Conservation (phyloP, 2,113 vertebrate genomes). For the Oreotrochilus melanogaster region DNA sequence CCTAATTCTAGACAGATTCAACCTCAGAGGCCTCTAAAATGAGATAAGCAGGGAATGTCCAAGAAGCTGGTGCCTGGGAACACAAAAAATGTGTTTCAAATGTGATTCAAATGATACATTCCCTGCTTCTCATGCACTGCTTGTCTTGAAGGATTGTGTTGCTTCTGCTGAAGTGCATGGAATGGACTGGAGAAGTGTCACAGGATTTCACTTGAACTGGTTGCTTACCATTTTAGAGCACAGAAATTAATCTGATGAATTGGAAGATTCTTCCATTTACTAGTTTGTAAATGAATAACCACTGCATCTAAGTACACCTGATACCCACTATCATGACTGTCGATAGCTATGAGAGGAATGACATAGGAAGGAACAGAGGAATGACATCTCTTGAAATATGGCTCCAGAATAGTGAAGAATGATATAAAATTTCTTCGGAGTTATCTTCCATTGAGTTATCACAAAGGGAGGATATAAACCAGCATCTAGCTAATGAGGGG, state of each 20-base stretch:
- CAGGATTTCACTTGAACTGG: not conserved
- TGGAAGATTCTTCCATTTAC: not conserved
- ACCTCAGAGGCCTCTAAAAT: not conserved
- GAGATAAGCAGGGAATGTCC: not conserved
- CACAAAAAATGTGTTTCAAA: not conserved
- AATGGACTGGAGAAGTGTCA: not conserved
- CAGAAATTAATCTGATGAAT: not conserved
- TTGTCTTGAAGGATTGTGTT: accelerated
- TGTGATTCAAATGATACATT: not conserved
- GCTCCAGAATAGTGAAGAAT: not conserved
- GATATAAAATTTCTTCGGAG: not conserved
- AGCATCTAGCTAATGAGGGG: not conserved
- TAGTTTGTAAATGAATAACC: not conserved
- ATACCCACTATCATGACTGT: not conserved
- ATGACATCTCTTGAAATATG: not conserved
- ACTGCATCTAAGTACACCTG: not conserved
- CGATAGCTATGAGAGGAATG: not conserved
- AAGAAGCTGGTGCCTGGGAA: not conserved
- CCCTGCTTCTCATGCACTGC: not conserved
- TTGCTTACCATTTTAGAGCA: not conserved
- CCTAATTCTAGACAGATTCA: not conserved
- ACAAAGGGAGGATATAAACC: not conserved
- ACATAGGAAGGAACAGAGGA: not conserved
- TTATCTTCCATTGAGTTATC: not conserved
- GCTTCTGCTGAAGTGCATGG: not conserved